Conservation (phyloP, 1,140 invertebrate genomes). For the Portunus trituberculatus region DNA sequence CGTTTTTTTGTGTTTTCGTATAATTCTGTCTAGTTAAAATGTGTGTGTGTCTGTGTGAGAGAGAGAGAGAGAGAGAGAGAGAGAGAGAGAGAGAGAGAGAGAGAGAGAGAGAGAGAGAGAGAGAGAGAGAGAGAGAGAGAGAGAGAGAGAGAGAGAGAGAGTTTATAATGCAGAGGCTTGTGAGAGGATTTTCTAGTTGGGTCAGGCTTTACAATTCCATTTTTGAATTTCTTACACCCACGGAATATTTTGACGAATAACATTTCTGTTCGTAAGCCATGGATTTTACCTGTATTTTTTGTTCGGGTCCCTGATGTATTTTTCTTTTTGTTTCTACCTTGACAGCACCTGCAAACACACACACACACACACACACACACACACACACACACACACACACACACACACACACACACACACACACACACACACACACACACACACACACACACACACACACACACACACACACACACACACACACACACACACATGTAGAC, state of each 20-base stretch:
- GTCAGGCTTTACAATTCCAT: constrained; percentile 41
- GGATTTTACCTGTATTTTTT: not conserved
- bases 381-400: constrained; percentile 4
- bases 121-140: constrained; percentile 42
- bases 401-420: no score
- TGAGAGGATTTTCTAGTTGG: constrained; percentile 31
- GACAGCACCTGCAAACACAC: not conserved
- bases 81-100: not conserved
- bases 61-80: no score
- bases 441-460: no score
- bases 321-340: not conserved
- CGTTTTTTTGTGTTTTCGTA: no score
- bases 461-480: no score
- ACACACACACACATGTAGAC: no score
- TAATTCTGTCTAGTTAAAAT: no score
- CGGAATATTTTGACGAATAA: constrained; percentile 36
- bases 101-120: not conserved
- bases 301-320: not conserved
- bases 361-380: constrained; percentile 20
- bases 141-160: constrained; percentile 41
- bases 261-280: constrained; percentile 20
- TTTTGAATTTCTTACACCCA: constrained; percentile 36
- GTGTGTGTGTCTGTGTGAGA: no score
- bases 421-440: no score
- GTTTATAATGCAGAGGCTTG: constrained; percentile 48